phyloP scores from a whole-genome alignment of 1,140 invertebrate genomes.

The Drosophila trapezifrons region DNA sequence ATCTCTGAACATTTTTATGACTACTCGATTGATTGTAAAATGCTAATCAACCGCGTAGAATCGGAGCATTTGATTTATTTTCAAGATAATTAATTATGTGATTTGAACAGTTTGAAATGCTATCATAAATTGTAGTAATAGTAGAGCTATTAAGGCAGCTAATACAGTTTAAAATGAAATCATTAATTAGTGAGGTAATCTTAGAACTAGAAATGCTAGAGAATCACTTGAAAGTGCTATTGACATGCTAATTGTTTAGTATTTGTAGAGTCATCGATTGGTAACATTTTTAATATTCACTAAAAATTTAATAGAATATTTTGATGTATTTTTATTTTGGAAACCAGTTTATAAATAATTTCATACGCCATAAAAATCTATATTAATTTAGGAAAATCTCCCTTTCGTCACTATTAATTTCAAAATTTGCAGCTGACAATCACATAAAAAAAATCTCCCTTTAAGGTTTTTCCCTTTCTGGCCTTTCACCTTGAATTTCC shows the following conservation, averaged over 20 bases:
- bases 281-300: fast-evolving
- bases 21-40: constrained; percentile 46
- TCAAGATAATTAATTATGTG: constrained; percentile 17
- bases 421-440: neutral
- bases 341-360: too few relatives aligned
- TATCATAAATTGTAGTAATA: constrained; percentile 9
- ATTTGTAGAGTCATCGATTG: neutral
- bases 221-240: neutral
- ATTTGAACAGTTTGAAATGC: neutral
- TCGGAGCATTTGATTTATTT: constrained; percentile 26
- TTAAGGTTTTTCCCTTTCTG: neutral
- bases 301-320: neutral
- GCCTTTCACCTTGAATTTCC: neutral
- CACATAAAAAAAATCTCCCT: neutral
- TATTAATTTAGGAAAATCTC: neutral
- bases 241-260: neutral
- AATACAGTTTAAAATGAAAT: constrained; percentile 2
- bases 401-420: too few relatives aligned
- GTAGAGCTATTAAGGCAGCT: neutral
- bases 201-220: neutral
- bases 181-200: neutral
- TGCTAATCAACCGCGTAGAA: constrained; percentile 25
- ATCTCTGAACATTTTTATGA: constrained; percentile 39
- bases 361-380: neutral
- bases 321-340: too few relatives aligned